A percentile compares a stretch with the other conserved stretches of the same genome.
These are phyloP conservation scores for Lanistes nyassanus DNA, from an alignment of 1,140 invertebrate species.

Conservation along the genomic window DNA sequence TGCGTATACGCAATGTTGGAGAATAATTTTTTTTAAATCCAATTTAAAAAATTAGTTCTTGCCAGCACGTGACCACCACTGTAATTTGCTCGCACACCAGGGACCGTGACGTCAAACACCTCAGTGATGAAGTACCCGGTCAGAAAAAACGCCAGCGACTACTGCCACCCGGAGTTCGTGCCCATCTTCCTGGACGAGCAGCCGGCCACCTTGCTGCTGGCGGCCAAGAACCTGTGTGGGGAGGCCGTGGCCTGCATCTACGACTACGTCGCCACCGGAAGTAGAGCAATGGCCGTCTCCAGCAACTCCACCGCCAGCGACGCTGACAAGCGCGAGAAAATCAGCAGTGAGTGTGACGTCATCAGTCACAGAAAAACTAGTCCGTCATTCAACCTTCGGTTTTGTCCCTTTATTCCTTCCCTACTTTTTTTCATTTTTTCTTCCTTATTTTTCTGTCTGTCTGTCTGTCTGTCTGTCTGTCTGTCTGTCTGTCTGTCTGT, in stretches of 20 bases:
- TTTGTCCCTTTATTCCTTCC: background rate
- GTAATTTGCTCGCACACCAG: background rate
- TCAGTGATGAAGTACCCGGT: conserved; percentile 9
- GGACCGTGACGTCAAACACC: conserved; percentile 1
- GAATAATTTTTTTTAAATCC: background rate
- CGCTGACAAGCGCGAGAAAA: background rate
- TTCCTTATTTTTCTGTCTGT: background rate
- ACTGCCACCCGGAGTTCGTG: conserved; percentile 13
- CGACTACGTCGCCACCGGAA: conserved; percentile 16
- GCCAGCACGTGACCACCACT: too few relatives aligned
- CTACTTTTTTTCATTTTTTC: background rate
- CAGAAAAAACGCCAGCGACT: background rate
- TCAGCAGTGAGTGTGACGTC: background rate
- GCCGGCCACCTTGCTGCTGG: background rate
- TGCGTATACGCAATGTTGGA: background rate
- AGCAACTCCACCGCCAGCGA: background rate
- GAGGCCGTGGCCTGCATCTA: conserved; percentile 7
- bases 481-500: background rate
- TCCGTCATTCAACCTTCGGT: background rate
- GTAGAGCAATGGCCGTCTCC: background rate
- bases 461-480: background rate
- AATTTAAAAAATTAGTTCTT: background rate
- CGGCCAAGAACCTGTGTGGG: conserved; percentile 29
- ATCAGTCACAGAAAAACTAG: background rate
- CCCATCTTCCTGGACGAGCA: conserved; percentile 28